Percentiles rank a stretch among this genome's conserved stretches.
These are phyloP conservation scores for Anarsia innoxiella DNA, from an alignment of 2,888 invertebrate genomes.

Conservation along the genomic window DNA sequence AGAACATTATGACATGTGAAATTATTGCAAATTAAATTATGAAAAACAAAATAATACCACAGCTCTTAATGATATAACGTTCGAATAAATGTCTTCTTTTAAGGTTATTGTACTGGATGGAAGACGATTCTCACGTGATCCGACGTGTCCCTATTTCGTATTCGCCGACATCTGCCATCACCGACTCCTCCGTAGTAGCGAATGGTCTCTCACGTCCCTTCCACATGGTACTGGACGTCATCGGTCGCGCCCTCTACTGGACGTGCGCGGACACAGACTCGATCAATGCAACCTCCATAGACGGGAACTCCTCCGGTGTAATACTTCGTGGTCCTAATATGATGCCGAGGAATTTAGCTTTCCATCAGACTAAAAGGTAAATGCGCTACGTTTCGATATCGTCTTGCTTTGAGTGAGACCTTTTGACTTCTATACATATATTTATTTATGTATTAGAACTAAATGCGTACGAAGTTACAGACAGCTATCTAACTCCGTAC, in stretches of 20 bases:
- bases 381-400: no score
- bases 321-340: conserved; percentile 84
- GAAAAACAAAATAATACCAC: no score
- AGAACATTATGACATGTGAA: no score
- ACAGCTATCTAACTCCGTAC: no score
- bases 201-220: conserved; percentile 80
- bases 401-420: no score
- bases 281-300: conserved; percentile 90
- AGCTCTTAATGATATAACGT: no score
- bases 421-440: no score
- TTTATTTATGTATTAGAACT: no score
- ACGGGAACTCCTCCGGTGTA: conserved; percentile 79
- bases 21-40: no score
- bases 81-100: no score
- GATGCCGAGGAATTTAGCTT: conserved; percentile 87
- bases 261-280: conserved; percentile 88
- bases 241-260: conserved; percentile 91
- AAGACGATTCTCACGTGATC: conserved; percentile 85
- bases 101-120: conserved; percentile 80
- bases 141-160: conserved; percentile 74
- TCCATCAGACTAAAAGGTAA: conserved; percentile 88
- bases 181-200: conserved; percentile 67
- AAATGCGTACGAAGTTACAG: no score
- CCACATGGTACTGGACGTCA: conserved; percentile 90
- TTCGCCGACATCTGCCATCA: conserved; percentile 44